Evolutionary conservation across 2,797 vertebrate species (phyloP).

Genomic region (Lepus townsendii): DNA sequence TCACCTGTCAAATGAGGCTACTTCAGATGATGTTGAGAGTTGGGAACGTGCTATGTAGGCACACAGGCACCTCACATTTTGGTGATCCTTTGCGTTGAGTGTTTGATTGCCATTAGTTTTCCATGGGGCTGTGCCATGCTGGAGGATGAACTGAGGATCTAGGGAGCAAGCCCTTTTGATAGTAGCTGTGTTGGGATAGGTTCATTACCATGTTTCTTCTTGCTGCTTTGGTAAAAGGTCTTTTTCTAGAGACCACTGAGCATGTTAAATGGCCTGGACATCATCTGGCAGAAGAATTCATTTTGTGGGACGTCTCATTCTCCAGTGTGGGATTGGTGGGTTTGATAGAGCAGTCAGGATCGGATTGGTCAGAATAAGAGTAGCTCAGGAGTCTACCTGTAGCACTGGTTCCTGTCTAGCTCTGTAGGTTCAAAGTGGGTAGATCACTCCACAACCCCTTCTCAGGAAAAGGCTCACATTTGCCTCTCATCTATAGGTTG

Average conservation of each 20-base stretch:
- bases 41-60: not conserved
- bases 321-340: not conserved
- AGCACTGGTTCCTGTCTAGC: not conserved
- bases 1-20: not conserved
- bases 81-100: not conserved
- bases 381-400: not conserved
- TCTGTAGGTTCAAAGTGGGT: not conserved
- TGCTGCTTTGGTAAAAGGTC: not conserved
- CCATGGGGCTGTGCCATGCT: not conserved
- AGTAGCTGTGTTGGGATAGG: not conserved
- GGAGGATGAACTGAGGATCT: not conserved
- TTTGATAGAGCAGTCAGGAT: not conserved
- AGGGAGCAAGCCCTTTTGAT: not conserved
- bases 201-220: not conserved
- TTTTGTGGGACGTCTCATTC: not conserved
- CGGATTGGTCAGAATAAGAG: not conserved
- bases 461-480: not conserved
- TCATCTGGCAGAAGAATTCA: not conserved
- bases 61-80: not conserved
- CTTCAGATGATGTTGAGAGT: not conserved
- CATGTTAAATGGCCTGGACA: not conserved
- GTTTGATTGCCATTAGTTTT: constrained; percentile 38
- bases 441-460: not conserved
- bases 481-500: not conserved
- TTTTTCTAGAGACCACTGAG: not conserved